Base-by-base conservation (phyloP, 2,888 invertebrate genomes). In the Tethea ocularis region DNA sequence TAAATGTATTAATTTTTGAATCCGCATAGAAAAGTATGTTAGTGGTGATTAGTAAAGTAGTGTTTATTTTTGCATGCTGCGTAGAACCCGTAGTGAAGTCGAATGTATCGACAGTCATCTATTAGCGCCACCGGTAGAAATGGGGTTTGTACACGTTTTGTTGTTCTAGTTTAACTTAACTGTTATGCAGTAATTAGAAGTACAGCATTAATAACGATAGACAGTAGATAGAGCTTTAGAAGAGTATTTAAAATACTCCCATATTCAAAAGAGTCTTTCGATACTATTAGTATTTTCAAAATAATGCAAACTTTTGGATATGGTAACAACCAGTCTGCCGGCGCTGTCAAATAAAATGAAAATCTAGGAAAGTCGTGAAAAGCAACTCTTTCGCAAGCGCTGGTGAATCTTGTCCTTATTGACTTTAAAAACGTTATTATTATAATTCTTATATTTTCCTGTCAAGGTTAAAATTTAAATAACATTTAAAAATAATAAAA, bases 1-100 rank as follows among this genome's bases (percentile, higher is more conserved):
- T 41, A 15, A 17, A 5, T 15, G 36, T 36, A 2, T 11, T 4
- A 13, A 36, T n/a, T n/a, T n/a, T n/a, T 15, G 41, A 7, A 17
- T 41, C 17, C 13, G n/a, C 7, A 1, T n/a, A 41, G 41, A n/a
- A 1, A 15, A 41, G 41, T 17, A 41, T 1, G 1, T 41, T 20
- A 71, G 71, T 67, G 62, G 63, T 60, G 62, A 70, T 78, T 86
- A 87, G 89, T 88, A 74, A n/a, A 91, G 87, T 89, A 88, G 87
- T 83, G 72, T 79, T 72, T 85, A 87, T 76, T 87, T 89, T 88
- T 89, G 93, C 93, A 93, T 90, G 93, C 93, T 84, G 91, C 91
- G 78, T 86, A 86, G 89, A 82, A 76, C 73, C 75, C 79, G 71
- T 81, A 86, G 75, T 74, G 86, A 87, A 64, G 71, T 77, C 87